Evolutionary conservation across 2,888 invertebrate species (phyloP), one percentile per base, ranked within the genome.

Genomic region (Caenorhabditis wallacei): DNA sequence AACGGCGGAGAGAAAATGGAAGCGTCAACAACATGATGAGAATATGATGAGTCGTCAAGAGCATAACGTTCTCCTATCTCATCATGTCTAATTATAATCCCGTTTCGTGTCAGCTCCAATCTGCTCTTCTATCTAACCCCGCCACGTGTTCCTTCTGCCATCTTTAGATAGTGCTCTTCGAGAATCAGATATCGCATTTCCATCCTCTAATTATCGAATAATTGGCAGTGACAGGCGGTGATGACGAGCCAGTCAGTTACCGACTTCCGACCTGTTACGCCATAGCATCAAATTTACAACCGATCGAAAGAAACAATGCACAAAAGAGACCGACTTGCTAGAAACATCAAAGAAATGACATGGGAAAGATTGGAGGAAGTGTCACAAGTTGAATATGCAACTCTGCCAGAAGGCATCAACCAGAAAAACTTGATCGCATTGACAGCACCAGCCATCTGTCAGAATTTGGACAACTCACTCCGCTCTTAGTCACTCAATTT

Each of bases 231-330:
- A 18, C 78, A 76, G 76, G 59, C 68, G 46, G 59, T 63, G 53
- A 61, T 63, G 61, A 61, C 46, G 46, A 46, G 64, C 18, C 74
- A 64, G 56, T 56, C 63, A 69, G 59, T 69, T 69, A 69, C 54
- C 63, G 78, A 78, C 78, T 78, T 78, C 78, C 78, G 78, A 78
- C 78, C 69, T 78, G 78, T 78, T 78, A 46, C 78, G 78, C 78
- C 78, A 78, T 78, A 51, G 78, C n/a, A 16, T 78, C 78, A 63
- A 78, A 78, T 78, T 78, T 78, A 78, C 78, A 78, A 54, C 76
- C 20, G 26, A 26, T 72, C 40, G 71, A 61, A 51, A 53, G 30
- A 64, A 43, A 20, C 53, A 40, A 16, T 43, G 63, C 54, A 57
- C 54, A 76, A 75, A 40, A 75, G 54, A 40, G 30, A 76, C 26